A percentile compares a stretch with the other conserved stretches of the same genome.
Evolutionary conservation across 1,140 invertebrate species (phyloP).

Genomic region (Sarcophaga peregrina): DNA sequence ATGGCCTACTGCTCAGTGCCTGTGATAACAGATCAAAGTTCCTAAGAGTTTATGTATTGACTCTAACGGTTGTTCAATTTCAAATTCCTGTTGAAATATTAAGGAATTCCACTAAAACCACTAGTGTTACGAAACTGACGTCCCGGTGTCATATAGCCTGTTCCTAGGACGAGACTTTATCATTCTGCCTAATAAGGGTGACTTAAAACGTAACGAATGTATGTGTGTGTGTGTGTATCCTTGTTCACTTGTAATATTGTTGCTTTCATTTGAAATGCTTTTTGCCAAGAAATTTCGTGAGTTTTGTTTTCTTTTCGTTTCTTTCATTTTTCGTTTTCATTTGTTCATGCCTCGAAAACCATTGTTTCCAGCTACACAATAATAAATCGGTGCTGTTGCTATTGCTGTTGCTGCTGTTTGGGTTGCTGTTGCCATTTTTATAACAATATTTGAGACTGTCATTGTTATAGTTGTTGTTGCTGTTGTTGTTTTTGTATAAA

Average conservation of each 20-base stretch:
- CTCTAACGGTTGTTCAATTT: too few relatives aligned
- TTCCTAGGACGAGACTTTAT: neutral
- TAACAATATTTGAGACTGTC: neutral
- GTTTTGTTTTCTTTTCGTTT: too few relatives aligned
- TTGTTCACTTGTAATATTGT: neutral
- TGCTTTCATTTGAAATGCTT: neutral
- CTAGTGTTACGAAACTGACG: too few relatives aligned
- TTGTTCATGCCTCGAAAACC: neutral
- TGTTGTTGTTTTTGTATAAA: too few relatives aligned
- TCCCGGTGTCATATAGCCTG: too few relatives aligned
- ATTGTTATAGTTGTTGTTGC: neutral
- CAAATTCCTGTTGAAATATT: too few relatives aligned
- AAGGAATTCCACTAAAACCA: too few relatives aligned
- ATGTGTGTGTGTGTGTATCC: neutral
- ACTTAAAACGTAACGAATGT: neutral
- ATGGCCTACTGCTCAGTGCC: too few relatives aligned
- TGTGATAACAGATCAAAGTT: too few relatives aligned
- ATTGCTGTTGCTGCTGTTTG: neutral
- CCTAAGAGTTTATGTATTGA: too few relatives aligned
- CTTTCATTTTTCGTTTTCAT: conserved; percentile 4
- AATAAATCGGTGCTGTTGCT: neutral
- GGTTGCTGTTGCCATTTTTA: neutral
- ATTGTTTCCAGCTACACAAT: neutral
- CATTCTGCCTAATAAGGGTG: neutral
- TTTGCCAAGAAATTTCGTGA: too few relatives aligned